These are phyloP conservation scores for Endomychus coccineus DNA, from an alignment of 2,888 invertebrate genomes.

Conservation along the genomic window DNA sequence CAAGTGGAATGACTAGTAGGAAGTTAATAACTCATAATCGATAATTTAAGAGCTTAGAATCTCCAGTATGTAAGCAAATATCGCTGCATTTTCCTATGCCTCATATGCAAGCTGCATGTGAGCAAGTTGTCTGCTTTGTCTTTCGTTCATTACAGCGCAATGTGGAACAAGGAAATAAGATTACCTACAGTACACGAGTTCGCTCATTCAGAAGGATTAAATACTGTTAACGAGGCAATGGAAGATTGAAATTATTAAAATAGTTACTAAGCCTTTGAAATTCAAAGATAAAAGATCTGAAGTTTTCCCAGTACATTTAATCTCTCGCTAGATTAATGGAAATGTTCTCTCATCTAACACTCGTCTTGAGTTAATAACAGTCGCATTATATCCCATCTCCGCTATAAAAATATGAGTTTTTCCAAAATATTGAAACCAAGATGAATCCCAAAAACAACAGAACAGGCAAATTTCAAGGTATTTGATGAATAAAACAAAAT, in stretches of 20 bases:
- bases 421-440: no score
- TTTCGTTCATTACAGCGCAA: conserved; percentile 26
- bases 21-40: conserved; percentile 22
- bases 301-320: no score
- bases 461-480: no score
- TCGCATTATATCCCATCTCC: no score
- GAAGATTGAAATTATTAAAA: conserved; percentile 29
- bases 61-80: conserved; percentile 19
- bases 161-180: conserved; percentile 20
- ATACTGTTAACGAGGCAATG: conserved; percentile 22
- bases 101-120: conserved; percentile 13
- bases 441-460: no score
- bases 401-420: no score
- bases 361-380: no score
- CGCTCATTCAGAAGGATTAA: conserved; percentile 28
- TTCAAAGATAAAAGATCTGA: no score
- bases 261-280: no score
- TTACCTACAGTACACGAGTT: conserved; percentile 23
- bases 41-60: conserved; percentile 20
- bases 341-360: no score
- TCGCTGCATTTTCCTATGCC: conserved; percentile 15
- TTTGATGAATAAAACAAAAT: no score
- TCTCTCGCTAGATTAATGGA: no score
- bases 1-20: conserved; percentile 16
- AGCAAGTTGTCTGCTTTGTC: conserved; percentile 23